A percentile compares a stretch with the other conserved stretches of the same genome.
Conservation (phyloP, 2,888 invertebrate genomes). For the Actias luna region DNA sequence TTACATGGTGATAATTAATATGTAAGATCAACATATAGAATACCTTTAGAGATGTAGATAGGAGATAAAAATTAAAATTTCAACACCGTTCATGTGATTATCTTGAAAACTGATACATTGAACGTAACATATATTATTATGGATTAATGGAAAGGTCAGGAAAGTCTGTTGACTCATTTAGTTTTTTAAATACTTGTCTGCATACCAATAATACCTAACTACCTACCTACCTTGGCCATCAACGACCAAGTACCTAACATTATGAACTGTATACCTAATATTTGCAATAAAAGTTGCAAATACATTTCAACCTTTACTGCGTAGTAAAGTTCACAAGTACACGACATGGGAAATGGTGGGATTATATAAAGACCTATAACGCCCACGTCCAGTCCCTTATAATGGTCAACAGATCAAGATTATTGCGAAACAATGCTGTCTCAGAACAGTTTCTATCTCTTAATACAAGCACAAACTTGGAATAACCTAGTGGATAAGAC, state of each 20-base stretch:
- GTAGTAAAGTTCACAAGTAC: slow-evolving; percentile 7
- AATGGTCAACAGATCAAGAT: slow-evolving; percentile 27
- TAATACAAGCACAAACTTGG: slow-evolving; percentile 5
- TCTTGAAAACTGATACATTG: too few relatives aligned
- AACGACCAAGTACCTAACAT: neutral
- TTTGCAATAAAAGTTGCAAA: neutral
- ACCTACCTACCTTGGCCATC: neutral
- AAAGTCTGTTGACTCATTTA: too few relatives aligned
- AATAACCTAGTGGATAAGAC: neutral
- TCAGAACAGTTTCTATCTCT: slow-evolving; percentile 14
- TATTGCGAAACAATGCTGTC: slow-evolving; percentile 20
- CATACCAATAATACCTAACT: too few relatives aligned
- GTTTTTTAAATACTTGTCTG: too few relatives aligned
- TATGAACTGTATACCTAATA: neutral
- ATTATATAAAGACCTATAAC: slow-evolving; percentile 25
- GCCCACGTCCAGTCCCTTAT: slow-evolving; percentile 23
- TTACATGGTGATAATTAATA: too few relatives aligned
- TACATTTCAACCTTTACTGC: slow-evolving; percentile 1
- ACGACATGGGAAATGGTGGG: slow-evolving; percentile 14
- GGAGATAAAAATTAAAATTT: too few relatives aligned
- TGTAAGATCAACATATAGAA: too few relatives aligned
- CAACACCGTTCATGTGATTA: too few relatives aligned
- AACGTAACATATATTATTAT: too few relatives aligned
- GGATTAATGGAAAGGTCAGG: too few relatives aligned
- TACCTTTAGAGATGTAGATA: too few relatives aligned